Evolutionary conservation across 2,113 vertebrate species (phyloP), one percentile per base, ranked within the genome.

Genomic region (Myodes glareolus): DNA sequence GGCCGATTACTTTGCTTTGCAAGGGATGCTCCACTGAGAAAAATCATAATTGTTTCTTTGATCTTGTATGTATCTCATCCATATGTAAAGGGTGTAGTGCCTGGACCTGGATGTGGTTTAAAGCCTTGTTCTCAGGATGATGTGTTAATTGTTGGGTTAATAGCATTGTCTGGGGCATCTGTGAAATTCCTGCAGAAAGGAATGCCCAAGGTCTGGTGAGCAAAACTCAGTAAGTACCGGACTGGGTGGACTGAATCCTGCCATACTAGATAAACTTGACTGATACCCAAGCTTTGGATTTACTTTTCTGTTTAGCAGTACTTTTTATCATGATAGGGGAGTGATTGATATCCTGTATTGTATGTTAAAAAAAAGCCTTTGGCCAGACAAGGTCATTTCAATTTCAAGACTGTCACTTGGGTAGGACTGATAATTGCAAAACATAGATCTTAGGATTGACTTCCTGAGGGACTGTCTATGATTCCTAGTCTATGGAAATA

Each of bases 41-140:
- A 88, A 95, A n/a, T 55, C 88, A 5, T 29, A 21, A 21, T 93
- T 94, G 12, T 77, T 92, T 90, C 50, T 94, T 88, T 90, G 23
- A 81, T 31, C 87, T 94, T 90, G 45, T 42, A 33, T 78, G 25
- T 88, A 21, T 65, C 85, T 61, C 21, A 67, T 16, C 65, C 67
- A 45, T 45, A 80, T 61, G 84, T 93, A 84, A n/a, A 65, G 63
- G 29, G 12, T 12, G 13, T 68, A 16, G 8, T 72, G 39, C 29
- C 11, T 92, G 55, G 10, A 50, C 50, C n/a, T 61, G 29, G 3
- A 21, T 73, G 29, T 3, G 92, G 36, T 72, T 90, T 89, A 31
- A 76, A 78, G 12, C 23, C 61, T n/a, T 14, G 19, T 91, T 89
- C n/a, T 89, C 23, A 75, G 47, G 72, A 94, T 45, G 45, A 7